phyloP scores from a whole-genome alignment of 2,113 vertebrate genomes.

The Oxyruncus cristatus region DNA sequence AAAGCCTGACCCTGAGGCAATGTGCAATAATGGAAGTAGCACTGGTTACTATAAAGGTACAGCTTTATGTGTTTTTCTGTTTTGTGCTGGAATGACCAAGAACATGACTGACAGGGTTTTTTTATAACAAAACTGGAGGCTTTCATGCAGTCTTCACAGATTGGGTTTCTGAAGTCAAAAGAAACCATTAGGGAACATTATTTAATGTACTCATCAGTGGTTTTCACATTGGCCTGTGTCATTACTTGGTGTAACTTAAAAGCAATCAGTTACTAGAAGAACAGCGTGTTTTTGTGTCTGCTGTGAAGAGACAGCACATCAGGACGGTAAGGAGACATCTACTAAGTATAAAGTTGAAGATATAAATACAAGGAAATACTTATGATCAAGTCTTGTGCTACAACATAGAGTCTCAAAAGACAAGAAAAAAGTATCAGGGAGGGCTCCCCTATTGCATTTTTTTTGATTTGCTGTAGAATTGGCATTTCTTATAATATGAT shows the following conservation, averaged over 20 bases:
- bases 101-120: neutral
- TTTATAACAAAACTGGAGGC: neutral
- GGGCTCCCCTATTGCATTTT: neutral
- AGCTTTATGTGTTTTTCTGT: accelerated
- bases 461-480: neutral
- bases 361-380: neutral
- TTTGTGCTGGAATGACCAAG: neutral
- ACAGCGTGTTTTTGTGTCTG: neutral
- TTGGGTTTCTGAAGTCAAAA: neutral
- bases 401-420: neutral
- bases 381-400: neutral
- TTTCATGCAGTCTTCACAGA: neutral
- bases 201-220: neutral
- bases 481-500: neutral
- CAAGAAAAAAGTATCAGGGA: neutral
- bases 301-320: neutral
- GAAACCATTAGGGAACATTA: neutral
- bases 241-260: neutral
- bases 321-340: neutral
- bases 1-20: conserved; percentile 88
- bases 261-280: neutral
- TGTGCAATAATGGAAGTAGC: conserved; percentile 93
- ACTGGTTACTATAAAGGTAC: conserved; percentile 94
- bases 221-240: neutral
- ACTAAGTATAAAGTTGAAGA: neutral